Evolutionary conservation across 2,113 vertebrate genomes (phyloP), one percentile per base, ranked within the genome.

Genomic region (Cynocephalus volans): DNA sequence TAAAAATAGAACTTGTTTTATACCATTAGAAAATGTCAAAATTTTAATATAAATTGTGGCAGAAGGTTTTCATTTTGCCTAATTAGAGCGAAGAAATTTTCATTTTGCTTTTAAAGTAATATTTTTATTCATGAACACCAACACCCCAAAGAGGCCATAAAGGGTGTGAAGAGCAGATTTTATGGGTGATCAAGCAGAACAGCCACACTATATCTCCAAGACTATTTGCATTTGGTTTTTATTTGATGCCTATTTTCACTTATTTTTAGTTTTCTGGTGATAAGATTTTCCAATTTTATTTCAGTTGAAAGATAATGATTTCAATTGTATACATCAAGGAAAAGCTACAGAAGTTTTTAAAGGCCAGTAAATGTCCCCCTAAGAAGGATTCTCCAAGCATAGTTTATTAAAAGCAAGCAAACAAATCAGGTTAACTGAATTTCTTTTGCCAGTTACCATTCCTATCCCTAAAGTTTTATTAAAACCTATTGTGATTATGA

Each of bases 1-100:
- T 96, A 96, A 98, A 98, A 97, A 97, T 97, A 97, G 79, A 97
- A 95, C 48, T 80, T 97, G 86, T 83, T 91, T 86, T 76, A 79
- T 97, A 86, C 92, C 93, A 95, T 96, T 96, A 97, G 79, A 89
- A 98, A 97, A 97, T 98, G 97, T 97, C 97, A 98, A 96, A 96
- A 96, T 93, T 97, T 97, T 97, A 98, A 98, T 90, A 97, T 95
- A 97, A 97, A 97, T 96, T 96, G 41, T 97, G 97, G 96, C 97
- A 97, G 97, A 97, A 97, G 89, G 96, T 90, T 97, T 95, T 97
- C 95, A 95, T 80, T 93, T 97, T 97, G 90, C 64, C 93, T 97
- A 97, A 98, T 96, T 97, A 95, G 65, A 95, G 77, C 73, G 95
- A 93, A 97, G 79, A 96, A 92, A 93, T 83, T 93, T 93, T 95